phyloP scores from a whole-genome alignment of 1,140 invertebrate genomes.

The Homalodisca vitripennis region DNA sequence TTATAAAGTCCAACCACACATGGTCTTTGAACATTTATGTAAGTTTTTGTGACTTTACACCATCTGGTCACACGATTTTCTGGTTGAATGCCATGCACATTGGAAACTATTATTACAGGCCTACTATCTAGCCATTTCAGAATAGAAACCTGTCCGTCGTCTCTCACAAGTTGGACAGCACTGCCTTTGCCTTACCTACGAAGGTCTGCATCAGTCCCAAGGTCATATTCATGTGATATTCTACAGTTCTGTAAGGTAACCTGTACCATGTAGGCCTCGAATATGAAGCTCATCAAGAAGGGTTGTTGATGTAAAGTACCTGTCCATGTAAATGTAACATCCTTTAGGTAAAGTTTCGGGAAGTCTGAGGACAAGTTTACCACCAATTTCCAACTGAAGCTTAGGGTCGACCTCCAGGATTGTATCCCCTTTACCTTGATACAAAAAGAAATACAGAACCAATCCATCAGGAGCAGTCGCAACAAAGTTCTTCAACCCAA shows the following conservation, averaged over 20 bases:
- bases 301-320: too few relatives aligned
- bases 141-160: conserved; percentile 21
- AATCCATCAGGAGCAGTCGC: too few relatives aligned
- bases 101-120: conserved; percentile 4
- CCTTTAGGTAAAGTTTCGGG: neutral
- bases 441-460: neutral
- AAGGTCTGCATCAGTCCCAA: neutral
- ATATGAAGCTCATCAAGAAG: neutral
- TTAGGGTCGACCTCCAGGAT: too few relatives aligned
- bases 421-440: conserved; percentile 13
- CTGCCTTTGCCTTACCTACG: conserved; percentile 8
- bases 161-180: neutral
- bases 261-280: neutral
- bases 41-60: too few relatives aligned
- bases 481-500: too few relatives aligned
- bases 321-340: too few relatives aligned
- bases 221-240: neutral
- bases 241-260: neutral
- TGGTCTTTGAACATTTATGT: neutral
- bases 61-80: too few relatives aligned
- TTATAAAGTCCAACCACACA: neutral
- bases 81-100: neutral
- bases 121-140: conserved; percentile 11
- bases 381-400: too few relatives aligned
- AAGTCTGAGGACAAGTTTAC: too few relatives aligned